Evolutionary conservation across 2,113 vertebrate genomes (phyloP).

Genomic region (Poeciliopsis occidentalis): DNA sequence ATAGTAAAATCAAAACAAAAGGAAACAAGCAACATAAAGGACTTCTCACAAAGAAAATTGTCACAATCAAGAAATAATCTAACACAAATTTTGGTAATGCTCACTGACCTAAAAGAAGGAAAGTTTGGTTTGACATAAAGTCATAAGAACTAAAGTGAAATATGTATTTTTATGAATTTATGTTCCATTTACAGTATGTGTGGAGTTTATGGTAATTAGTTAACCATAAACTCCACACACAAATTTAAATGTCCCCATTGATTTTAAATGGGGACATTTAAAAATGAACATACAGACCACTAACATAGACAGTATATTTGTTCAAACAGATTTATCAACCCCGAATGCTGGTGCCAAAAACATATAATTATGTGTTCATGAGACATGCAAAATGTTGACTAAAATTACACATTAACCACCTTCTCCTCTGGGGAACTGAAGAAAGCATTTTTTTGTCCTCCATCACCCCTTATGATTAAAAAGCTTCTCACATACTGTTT

Average conservation of each 20-base stretch:
- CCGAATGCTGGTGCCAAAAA: not conserved
- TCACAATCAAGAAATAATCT: no score
- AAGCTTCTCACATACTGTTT: conserved; percentile 63
- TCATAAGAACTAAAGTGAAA: no score
- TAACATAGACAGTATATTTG: not conserved
- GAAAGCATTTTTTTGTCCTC: not conserved
- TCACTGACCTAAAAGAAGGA: no score
- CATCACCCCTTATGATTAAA: conserved; percentile 70
- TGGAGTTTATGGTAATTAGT: not conserved
- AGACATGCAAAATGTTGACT: not conserved
- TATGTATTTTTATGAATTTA: not conserved
- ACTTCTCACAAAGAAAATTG: no score
- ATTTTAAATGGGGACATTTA: no score
- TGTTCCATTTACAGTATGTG: not conserved
- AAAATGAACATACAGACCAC: no score
- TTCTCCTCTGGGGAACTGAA: not conserved
- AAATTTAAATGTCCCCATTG: no score
- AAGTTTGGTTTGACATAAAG: no score
- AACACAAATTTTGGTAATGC: no score
- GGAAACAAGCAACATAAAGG: no score
- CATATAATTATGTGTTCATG: not conserved
- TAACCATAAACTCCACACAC: no score
- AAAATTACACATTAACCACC: not conserved
- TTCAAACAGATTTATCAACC: not conserved
- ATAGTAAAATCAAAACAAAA: not conserved